Base-by-base conservation (phyloP, 2,888 invertebrate genomes). In the Heliconius hortense region DNA sequence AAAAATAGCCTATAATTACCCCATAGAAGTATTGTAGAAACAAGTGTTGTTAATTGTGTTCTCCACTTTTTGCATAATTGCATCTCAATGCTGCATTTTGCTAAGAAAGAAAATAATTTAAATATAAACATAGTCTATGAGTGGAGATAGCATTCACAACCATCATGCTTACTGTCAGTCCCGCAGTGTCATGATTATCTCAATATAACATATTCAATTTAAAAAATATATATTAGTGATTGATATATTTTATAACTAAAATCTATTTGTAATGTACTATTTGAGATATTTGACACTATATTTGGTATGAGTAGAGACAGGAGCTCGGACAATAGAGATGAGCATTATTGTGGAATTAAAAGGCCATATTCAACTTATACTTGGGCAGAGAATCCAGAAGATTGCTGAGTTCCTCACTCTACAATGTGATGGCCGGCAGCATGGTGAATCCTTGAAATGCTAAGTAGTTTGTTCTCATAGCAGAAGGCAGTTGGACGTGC, bases 401-500 rank as follows among this genome's bases (percentile, higher is more conserved):
- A 13, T 39, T 39, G 39, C 39, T 3, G 7, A 48, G 18, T 48
- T 48, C 18, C 48, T 21, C 18, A 48, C 48, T 2, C 43, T 18
- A 43, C 4, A 15, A 43, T 2, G 7, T 48, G 48, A 48, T 48
- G 15, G 5, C 4, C 15, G 1, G 48, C 18, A 48, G 10, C 10
- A 10, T 56, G n/a, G 1, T 56, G 56, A n/a, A 56, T 56, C n/a
- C n/a, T 3, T n/a, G 56, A 56, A 56, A 56, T 56, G 56, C 56
- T 56, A n/a, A 56, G 56, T 18, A 56, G 4, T 56, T n/a, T 56
- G 56, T 56, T 56, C 56, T 56, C 63, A 60, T 90, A 96, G 96
- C 97, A 89, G 97, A 98, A 95, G 97, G 97, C 94, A 97, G 97
- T 87, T 97, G 97, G 97, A 96, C 96, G 91, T 97, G 96, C 95